These are phyloP conservation scores for Dendrocopos noguchii DNA, from an alignment of 2,113 vertebrate species.

Conservation along the genomic window DNA sequence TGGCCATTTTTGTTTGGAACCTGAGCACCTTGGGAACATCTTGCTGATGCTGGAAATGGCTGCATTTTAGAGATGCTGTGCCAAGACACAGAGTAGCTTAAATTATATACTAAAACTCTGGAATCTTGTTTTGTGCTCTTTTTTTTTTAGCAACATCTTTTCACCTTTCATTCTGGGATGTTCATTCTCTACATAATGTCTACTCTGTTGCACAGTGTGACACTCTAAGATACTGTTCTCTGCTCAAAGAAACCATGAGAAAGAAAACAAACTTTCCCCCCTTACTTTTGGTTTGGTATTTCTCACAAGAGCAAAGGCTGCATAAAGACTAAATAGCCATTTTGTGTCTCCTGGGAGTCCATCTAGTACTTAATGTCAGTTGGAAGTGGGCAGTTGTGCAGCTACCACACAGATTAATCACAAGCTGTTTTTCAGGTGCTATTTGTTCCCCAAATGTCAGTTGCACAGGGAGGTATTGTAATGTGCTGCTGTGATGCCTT, in stretches of 20 bases:
- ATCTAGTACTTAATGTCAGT: not conserved
- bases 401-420: not conserved
- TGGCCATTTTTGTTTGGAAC: not conserved
- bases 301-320: not conserved
- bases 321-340: not conserved
- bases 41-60: not conserved
- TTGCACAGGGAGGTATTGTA: conserved; percentile 33
- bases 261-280: not conserved
- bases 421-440: not conserved
- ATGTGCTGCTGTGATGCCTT: not conserved
- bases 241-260: not conserved
- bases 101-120: not conserved
- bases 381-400: conserved; percentile 1
- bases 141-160: not conserved
- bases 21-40: not conserved
- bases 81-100: not conserved
- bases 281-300: not conserved
- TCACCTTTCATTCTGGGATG: not conserved
- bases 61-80: not conserved
- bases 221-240: not conserved
- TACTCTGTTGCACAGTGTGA: not conserved
- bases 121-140: not conserved
- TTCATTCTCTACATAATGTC: not conserved
- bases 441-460: conserved; percentile 31
- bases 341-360: not conserved